These are phyloP conservation scores for Pangasius djambal DNA, from an alignment of 2,797 vertebrate species.

Conservation along the genomic window DNA sequence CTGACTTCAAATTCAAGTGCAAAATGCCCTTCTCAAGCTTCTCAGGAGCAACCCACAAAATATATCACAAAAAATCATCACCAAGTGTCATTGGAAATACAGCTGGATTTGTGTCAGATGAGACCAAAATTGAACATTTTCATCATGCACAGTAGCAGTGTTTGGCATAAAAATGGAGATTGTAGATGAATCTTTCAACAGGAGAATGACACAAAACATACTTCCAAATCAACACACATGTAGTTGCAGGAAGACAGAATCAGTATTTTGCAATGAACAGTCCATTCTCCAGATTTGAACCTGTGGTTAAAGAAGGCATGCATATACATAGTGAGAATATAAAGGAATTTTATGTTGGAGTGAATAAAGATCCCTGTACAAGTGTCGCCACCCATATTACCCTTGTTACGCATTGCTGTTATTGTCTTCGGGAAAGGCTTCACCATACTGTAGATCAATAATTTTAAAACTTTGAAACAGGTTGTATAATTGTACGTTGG, in stretches of 20 bases:
- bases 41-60: not conserved
- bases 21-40: not conserved
- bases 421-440: not conserved
- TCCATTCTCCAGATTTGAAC: not conserved
- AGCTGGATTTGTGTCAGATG: not conserved
- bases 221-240: not conserved
- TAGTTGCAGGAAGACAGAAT: not conserved
- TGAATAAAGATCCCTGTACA: not conserved
- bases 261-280: not conserved
- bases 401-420: not conserved
- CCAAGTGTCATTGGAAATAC: not conserved
- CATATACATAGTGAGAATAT: not conserved
- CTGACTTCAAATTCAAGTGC: not conserved
- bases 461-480: not conserved
- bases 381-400: not conserved
- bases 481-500: not conserved
- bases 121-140: not conserved
- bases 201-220: not conserved
- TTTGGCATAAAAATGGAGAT: not conserved
- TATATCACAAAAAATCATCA: not conserved
- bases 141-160: not conserved
- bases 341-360: not conserved
- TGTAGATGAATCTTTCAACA: not conserved
- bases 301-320: not conserved
- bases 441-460: not conserved